A percentile compares a stretch with the other conserved stretches of the same genome.
phyloP scores from a whole-genome alignment of 2,888 invertebrate genomes.

The Xestoiulus laeticollis region DNA sequence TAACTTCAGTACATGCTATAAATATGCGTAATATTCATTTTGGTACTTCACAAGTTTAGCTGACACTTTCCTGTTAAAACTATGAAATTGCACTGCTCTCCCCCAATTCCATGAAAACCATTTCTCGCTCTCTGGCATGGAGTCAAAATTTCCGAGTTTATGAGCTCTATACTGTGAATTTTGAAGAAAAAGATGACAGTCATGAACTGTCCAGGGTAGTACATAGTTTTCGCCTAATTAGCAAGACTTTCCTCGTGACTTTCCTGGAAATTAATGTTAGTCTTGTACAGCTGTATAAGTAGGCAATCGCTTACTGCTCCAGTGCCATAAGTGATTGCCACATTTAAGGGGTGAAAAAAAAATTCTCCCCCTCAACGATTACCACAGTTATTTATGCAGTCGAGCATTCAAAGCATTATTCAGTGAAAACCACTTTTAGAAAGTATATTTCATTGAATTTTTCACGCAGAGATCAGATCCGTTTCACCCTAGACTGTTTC shows the following conservation, averaged over 20 bases:
- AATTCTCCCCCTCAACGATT: neutral
- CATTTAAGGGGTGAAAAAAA: neutral
- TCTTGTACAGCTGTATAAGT: neutral
- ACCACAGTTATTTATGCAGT: neutral
- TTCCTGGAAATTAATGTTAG: neutral
- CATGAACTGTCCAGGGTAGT: too few species aligned
- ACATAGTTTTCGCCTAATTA: too few species aligned
- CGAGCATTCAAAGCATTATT: constrained; percentile 1
- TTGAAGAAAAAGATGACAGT: too few species aligned
- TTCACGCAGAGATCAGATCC: neutral
- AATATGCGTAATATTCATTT: too few species aligned
- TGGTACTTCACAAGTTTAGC: too few species aligned
- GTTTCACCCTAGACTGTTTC: neutral
- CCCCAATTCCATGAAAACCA: too few species aligned
- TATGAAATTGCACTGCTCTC: too few species aligned
- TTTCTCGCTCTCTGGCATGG: too few species aligned
- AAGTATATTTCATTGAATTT: neutral
- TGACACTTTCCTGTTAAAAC: too few species aligned
- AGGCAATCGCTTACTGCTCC: neutral
- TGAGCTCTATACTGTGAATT: too few species aligned
- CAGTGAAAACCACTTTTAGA: neutral
- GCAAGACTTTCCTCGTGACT: neutral
- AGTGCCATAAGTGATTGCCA: neutral
- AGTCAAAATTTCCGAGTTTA: too few species aligned
- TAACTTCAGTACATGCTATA: too few species aligned